Evolutionary conservation across 2,113 vertebrate species (phyloP).

Genomic region (Asarcornis scutulata): DNA sequence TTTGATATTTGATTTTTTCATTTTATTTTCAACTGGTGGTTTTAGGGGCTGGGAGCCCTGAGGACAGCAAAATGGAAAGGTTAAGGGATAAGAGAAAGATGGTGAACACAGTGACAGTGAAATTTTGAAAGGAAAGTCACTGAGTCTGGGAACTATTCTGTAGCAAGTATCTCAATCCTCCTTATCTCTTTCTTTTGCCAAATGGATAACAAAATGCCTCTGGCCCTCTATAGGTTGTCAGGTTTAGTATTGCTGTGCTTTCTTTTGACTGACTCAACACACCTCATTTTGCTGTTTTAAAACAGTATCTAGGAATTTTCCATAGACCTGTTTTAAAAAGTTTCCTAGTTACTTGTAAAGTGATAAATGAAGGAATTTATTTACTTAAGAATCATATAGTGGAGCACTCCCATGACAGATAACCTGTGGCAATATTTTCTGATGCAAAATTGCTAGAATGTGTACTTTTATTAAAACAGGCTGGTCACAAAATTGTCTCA

Average conservation of each 20-base stretch:
- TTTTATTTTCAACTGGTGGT: not conserved
- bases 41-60: not conserved
- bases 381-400: not conserved
- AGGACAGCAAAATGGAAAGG: not conserved
- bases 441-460: not conserved
- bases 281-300: conserved; percentile 56
- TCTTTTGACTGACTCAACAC: conserved; percentile 24
- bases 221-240: conserved; percentile 28
- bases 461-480: not conserved
- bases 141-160: conserved; percentile 22
- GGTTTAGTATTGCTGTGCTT: conserved; percentile 19
- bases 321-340: conserved; percentile 60
- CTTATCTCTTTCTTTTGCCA: conserved; percentile 44
- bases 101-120: not conserved
- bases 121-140: conserved; percentile 44
- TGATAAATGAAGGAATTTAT: conserved; percentile 29
- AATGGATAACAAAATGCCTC: conserved; percentile 42
- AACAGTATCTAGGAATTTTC: conserved; percentile 66
- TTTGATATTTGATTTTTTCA: not conserved
- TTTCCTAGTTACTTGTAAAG: conserved; percentile 47
- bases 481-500: not conserved
- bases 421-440: not conserved
- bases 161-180: conserved; percentile 16
- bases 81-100: not conserved
- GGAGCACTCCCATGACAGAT: not conserved